Conservation (phyloP, 2,797 vertebrate species). For the Gadopsis marmoratus region DNA sequence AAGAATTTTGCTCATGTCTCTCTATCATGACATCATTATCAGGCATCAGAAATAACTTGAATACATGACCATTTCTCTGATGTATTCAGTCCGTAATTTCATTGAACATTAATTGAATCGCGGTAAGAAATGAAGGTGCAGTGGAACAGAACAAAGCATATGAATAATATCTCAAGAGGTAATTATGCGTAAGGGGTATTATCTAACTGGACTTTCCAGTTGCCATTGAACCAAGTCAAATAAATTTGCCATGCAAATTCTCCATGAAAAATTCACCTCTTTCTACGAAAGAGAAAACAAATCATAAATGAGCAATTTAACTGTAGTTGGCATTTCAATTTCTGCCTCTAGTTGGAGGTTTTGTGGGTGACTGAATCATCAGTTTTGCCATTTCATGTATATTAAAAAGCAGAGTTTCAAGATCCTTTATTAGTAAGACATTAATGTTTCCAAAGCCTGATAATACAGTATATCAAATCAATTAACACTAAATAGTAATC, state of each 20-base stretch:
- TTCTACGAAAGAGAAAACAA: conserved; percentile 18
- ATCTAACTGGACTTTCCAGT: conserved; percentile 67
- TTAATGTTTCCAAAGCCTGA: conserved; percentile 1
- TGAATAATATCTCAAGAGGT: conserved; percentile 71
- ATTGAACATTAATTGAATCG: conserved; percentile 68
- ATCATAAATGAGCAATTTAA: conserved; percentile 28
- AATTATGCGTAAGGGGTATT: conserved; percentile 66
- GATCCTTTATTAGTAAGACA: conserved; percentile 4
- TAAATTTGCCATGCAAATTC: conserved; percentile 61
- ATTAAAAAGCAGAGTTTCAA: conserved; percentile 2
- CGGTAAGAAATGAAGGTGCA: conserved; percentile 58
- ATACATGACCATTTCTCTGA: conserved; percentile 30
- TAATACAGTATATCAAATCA: background rate
- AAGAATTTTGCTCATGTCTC: background rate
- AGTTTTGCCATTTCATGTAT: conserved; percentile 12
- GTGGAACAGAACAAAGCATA: conserved; percentile 61
- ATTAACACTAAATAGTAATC: background rate
- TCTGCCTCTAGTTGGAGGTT: conserved; percentile 22
- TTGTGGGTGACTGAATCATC: conserved; percentile 19
- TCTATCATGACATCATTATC: conserved; percentile 12
- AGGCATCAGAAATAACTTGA: conserved; percentile 19
- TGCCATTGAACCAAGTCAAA: conserved; percentile 66
- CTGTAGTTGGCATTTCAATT: conserved; percentile 5
- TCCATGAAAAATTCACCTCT: background rate
- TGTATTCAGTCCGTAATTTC: conserved; percentile 58